phyloP scores from a whole-genome alignment of 2,888 invertebrate genomes.

The Xylota sylvarum region DNA sequence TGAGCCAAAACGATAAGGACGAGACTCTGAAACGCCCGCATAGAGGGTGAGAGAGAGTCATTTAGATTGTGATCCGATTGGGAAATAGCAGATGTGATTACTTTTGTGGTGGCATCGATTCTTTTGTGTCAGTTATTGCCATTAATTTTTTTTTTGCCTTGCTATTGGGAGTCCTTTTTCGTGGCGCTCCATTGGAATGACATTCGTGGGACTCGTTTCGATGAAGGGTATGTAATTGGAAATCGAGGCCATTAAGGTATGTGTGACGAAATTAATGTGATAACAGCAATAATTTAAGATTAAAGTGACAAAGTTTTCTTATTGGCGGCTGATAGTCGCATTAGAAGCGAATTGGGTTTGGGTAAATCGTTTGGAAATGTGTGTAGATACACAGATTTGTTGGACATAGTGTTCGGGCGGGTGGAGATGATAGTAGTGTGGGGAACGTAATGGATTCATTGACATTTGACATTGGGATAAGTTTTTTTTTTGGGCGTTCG shows the following conservation, averaged over 20 bases:
- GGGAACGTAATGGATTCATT: background rate
- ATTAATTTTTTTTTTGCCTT: constrained; percentile 40
- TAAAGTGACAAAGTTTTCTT: constrained; percentile 64
- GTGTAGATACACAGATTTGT: constrained; percentile 28
- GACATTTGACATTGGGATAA: background rate
- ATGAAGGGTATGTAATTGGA: constrained; percentile 55
- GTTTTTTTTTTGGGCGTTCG: too few species aligned
- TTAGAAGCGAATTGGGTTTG: constrained; percentile 33
- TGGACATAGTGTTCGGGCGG: constrained; percentile 11
- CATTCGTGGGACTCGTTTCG: constrained; percentile 38
- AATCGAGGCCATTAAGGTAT: constrained; percentile 55
- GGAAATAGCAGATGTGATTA: constrained; percentile 62
- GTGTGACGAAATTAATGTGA: constrained; percentile 65
- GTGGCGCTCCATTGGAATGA: constrained; percentile 2
- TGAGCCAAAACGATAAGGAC: background rate
- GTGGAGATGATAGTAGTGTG: background rate
- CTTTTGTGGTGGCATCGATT: constrained; percentile 40
- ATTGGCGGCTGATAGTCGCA: constrained; percentile 29
- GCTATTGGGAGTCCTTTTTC: background rate
- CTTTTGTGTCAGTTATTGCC: constrained; percentile 62
- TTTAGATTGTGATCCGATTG: constrained; percentile 63
- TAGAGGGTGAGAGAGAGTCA: constrained; percentile 23
- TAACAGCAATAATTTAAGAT: constrained; percentile 63
- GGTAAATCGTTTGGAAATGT: constrained; percentile 23
- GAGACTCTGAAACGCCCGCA: background rate